Evolutionary conservation across 2,888 invertebrate genomes (phyloP), one percentile per base, ranked within the genome.

Genomic region (Agriopis aurantiaria): DNA sequence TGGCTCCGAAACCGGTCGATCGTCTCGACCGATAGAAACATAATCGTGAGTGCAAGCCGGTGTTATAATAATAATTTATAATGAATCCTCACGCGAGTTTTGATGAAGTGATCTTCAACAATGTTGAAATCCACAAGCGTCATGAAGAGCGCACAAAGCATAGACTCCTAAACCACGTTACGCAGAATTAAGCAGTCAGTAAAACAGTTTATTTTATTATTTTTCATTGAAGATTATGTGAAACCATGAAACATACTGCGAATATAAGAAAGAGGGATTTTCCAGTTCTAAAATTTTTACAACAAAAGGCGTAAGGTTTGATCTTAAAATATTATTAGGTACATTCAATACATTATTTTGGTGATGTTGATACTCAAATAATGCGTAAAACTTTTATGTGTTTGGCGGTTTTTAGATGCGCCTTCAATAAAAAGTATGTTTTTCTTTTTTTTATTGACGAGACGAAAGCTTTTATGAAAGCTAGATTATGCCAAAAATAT

Each of bases 341-440:
- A 45, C 48, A 65, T 65, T 52, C 52, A 52, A 61, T 58, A 45
- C 59, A 62, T 55, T 23, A 23, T 23, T 23, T 58, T 64, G 53
- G 59, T 63, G 51, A 63, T 51, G 52, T 62, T 66, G 14, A 55
- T 64, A 58, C 68, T 60, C 61, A 60, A 68, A 71, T 59, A 63
- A 45, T 59, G 12, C 41, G 57, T 62, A 64, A 70, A 72, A 70
- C 14, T 65, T 71, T 72, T 69, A 72, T 68, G 68, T 64, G 49
- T 61, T 67, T 67, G 10, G 59, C n/a, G 65, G 72, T 71, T 71
- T 70, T 40, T 12, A 63, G 63, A 55, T 51, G 56, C 57, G 53
- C 60, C 48, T 49, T 33, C 48, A 75, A 75, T 71, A 69, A 71
- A 75, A 68, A 48, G 56, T 57, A 45, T 65, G 60, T 62, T 65